Evolutionary conservation across 2,113 vertebrate species (phyloP), one percentile per base, ranked within the genome.

Genomic region (Grammomys dolichurus): DNA sequence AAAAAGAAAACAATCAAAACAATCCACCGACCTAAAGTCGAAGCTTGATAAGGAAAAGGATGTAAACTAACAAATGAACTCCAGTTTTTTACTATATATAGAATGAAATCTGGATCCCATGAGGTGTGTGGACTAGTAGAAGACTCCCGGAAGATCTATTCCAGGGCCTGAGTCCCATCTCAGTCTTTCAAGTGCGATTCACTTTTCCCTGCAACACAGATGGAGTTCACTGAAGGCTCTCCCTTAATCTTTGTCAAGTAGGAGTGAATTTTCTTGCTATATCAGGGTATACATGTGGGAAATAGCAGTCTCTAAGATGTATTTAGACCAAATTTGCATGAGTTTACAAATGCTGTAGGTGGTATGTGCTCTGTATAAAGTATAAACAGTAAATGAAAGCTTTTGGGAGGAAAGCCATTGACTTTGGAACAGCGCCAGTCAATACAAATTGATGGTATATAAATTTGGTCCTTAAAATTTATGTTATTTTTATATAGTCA

Each of bases 321-420:
- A 95, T 95, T 97, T 94, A 94, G 75, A 92, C 16, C 88, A 40
- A 58, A 91, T 96, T 96, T 96, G 40, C 90, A 93, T 96, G 90
- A 93, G 43, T 67, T 40, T 78, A 56, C 81, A 94, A 92, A 91
- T 82, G 86, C n/a, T 67, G 54, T 93, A 81, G 92, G 76, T 43
- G 14, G 19, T 89, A 10, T 92, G 40, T 91, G 46, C 65, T 96
- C 46, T 73, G n/a, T 89, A 92, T 92, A 90, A 96, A 96, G 93
- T 94, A 93, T 89, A 96, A 97, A 96, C 76, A 96, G 76, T 75
- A 95, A 96, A 91, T 95, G 82, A 95, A 87, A 76, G 36, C 33
- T 82, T 95, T 85, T 85, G 86, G 86, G 67, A 89, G 76, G 48
- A 84, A 89, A 36, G 70, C 60, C 94, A 91, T 0, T 65, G 16